Conservation (phyloP, 1,140 invertebrate genomes). For the Goniozus legneri region DNA sequence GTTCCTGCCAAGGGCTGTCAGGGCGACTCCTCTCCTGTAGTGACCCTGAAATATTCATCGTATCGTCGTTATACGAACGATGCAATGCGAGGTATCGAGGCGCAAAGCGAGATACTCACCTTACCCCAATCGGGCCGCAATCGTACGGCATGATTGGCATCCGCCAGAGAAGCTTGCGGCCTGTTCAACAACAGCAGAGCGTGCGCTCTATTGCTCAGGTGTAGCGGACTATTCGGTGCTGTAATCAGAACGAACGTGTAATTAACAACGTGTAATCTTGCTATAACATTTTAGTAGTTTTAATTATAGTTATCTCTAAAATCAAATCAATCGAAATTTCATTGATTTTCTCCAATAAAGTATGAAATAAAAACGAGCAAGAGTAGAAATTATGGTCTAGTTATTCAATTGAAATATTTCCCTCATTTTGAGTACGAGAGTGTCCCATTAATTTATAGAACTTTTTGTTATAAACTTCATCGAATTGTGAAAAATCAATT, state of each 20-base stretch:
- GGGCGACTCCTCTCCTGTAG: constrained; percentile 62
- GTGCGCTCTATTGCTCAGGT: constrained; percentile 67
- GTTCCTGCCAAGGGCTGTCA: constrained; percentile 61
- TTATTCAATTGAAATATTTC: too few species aligned
- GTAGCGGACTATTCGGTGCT: constrained; percentile 68
- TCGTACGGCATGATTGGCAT: constrained; percentile 66
- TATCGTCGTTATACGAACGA: constrained; percentile 4
- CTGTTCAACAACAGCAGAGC: constrained; percentile 62
- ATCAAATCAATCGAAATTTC: too few species aligned
- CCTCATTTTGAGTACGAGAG: too few species aligned
- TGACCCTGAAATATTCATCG: constrained; percentile 57
- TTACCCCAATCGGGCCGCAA: constrained; percentile 71
- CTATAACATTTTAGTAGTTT: too few species aligned
- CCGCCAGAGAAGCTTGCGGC: constrained; percentile 65
- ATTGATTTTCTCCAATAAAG: too few species aligned
- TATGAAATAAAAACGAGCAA: too few species aligned
- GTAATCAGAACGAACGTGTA: constrained; percentile 47
- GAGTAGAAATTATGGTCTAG: too few species aligned
- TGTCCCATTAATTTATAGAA: too few species aligned
- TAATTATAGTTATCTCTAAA: too few species aligned
- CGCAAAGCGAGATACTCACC: constrained; percentile 51
- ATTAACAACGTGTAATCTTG: too few species aligned
- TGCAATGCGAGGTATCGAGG: constrained; percentile 6
- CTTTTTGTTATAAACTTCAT: too few species aligned
- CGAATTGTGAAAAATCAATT: too few species aligned